These are phyloP conservation scores for Syngnathus floridae DNA, from an alignment of 2,113 vertebrate genomes.

Conservation along the genomic window DNA sequence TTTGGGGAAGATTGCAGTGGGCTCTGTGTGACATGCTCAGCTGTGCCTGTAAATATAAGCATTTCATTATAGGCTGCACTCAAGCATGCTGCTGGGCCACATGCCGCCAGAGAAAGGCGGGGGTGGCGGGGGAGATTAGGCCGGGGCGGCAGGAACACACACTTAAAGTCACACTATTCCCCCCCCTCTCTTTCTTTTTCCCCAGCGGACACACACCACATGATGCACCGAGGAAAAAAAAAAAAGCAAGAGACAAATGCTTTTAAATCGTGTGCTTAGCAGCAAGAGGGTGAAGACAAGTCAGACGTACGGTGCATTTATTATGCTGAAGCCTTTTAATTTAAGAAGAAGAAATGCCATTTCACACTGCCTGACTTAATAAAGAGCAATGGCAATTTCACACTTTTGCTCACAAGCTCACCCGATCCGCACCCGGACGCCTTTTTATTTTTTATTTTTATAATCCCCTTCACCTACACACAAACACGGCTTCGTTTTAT, in stretches of 20 bases:
- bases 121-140: constrained; percentile 61
- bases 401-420: constrained; percentile 71
- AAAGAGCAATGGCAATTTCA: constrained; percentile 78
- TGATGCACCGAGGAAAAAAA: constrained; percentile 23
- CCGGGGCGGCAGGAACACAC: constrained; percentile 68
- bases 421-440: constrained; percentile 50
- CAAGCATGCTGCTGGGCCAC: constrained; percentile 83
- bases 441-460: constrained; percentile 47
- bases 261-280: constrained; percentile 10
- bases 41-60: constrained; percentile 98
- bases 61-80: constrained; percentile 98
- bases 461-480: constrained; percentile 66
- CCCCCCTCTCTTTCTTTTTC: constrained; percentile 63
- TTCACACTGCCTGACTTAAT: constrained; percentile 80
- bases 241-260: no score
- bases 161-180: constrained; percentile 70
- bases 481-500: not conserved
- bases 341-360: constrained; percentile 67
- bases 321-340: constrained; percentile 79
- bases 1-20: constrained; percentile 83
- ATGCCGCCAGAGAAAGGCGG: constrained; percentile 56
- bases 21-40: constrained; percentile 92
- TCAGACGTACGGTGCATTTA: constrained; percentile 71
- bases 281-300: constrained; percentile 47
- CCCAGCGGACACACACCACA: constrained; percentile 45